phyloP scores from a whole-genome alignment of 1,140 invertebrate genomes.

The Batillaria attramentaria region DNA sequence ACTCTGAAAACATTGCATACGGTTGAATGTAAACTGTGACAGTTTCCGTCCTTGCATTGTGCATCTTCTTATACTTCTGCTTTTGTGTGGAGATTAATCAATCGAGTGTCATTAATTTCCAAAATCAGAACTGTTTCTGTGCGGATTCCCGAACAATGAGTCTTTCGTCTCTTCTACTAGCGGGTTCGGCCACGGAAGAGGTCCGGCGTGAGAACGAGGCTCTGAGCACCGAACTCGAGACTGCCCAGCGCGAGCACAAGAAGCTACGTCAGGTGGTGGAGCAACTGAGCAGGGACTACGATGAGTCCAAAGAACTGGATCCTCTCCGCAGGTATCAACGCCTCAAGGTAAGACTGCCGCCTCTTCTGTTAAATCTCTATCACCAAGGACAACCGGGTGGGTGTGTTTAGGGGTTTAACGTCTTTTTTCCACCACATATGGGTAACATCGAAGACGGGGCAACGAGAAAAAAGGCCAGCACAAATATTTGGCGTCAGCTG shows the following conservation, averaged over 20 bases:
- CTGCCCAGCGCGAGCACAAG: constrained; percentile 56
- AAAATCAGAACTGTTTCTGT: too few species aligned
- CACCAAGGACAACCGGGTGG: background rate
- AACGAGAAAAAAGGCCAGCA: too few species aligned
- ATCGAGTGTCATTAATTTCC: too few species aligned
- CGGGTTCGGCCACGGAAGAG: constrained; percentile 51
- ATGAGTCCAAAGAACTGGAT: constrained; percentile 65
- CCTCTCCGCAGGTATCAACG: constrained; percentile 61
- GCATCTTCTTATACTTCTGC: too few species aligned
- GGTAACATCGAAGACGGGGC: too few species aligned
- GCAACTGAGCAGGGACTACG: constrained; percentile 62
- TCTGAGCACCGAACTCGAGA: constrained; percentile 54
- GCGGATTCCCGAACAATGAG: constrained; percentile 37
- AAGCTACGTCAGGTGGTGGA: constrained; percentile 59
- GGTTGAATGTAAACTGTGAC: too few species aligned
- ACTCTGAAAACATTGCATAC: too few species aligned
- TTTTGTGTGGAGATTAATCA: too few species aligned
- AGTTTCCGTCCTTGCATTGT: too few species aligned
- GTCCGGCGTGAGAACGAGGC: constrained; percentile 53
- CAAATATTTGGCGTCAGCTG: too few species aligned
- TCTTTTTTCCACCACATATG: too few species aligned
- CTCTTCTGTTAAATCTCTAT: background rate
- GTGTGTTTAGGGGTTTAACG: background rate
- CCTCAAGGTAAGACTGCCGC: constrained; percentile 14
- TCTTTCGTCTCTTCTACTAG: constrained; percentile 46